phyloP scores from a whole-genome alignment of 2,888 invertebrate species.

The Heliconius aoede region DNA sequence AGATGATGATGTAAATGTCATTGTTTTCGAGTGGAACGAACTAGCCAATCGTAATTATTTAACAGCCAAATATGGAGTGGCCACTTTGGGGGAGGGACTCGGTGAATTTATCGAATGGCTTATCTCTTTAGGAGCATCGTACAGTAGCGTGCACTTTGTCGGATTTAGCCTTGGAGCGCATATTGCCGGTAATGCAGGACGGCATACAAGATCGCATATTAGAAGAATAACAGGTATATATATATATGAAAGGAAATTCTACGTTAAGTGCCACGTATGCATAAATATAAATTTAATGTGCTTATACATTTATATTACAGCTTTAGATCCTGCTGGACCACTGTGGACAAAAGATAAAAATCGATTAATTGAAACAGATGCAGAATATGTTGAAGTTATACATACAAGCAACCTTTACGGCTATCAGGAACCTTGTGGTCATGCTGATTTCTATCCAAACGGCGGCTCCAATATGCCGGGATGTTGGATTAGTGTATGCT shows the following conservation, averaged over 20 bases:
- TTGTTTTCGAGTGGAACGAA: constrained; percentile 32
- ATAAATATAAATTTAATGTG: background rate
- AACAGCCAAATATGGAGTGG: constrained; percentile 27
- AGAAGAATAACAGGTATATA: constrained; percentile 67
- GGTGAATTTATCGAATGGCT: constrained; percentile 32
- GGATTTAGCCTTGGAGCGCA: constrained; percentile 77
- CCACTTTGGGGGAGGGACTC: constrained; percentile 9
- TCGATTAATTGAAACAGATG: constrained; percentile 59
- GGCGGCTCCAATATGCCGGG: constrained; percentile 68
- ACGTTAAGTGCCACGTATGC: no score
- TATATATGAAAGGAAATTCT: background rate
- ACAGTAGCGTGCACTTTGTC: constrained; percentile 64
- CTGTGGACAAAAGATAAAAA: constrained; percentile 58
- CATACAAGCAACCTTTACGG: constrained; percentile 69
- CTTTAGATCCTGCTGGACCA: constrained; percentile 72
- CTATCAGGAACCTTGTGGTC: constrained; percentile 59
- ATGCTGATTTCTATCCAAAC: constrained; percentile 72
- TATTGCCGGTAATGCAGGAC: constrained; percentile 68
- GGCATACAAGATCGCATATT: constrained; percentile 56
- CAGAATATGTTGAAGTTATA: constrained; percentile 69
- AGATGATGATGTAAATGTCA: constrained; percentile 23
- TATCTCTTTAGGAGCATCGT: constrained; percentile 44
- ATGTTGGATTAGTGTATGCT: constrained; percentile 62
- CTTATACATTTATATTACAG: constrained; percentile 50
- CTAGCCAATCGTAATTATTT: constrained; percentile 26